Evolutionary conservation across 2,888 invertebrate genomes (phyloP), one percentile per base, ranked within the genome.

Genomic region (Petrolisthes manimaculis): DNA sequence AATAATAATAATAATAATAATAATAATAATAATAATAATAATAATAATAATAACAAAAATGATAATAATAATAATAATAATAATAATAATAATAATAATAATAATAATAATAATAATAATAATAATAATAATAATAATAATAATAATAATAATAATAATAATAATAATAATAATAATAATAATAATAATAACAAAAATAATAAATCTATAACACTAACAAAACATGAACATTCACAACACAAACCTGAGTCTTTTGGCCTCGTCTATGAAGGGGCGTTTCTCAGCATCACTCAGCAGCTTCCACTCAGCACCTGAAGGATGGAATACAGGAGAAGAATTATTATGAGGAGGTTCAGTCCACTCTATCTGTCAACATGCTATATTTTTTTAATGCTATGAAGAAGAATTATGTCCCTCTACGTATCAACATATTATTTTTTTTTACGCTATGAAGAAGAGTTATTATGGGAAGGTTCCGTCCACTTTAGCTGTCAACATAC

Each of bases 221-320:
- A 37, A 53, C 21, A 86, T 80, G 80, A 9, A 86, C 51, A 82
- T n/a, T 83, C 6, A 14, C 8, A 54, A 56, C 9, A 12, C 89
- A 79, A 81, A 91, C 90, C 91, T 91, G 5, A 91, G 78, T 61
- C 90, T 77, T 53, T 91, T 91, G 9, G 91, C 91, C 84, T 91
- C 91, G 61, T 91, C 91, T 69, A 91, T 91, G 87, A 90, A 91
- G 18, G 91, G 91, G 61, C 91, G 53, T 81, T 91, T 91, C 56
- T 91, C 91, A 5, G 89, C 83, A 18, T 91, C 91, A 21, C 61
- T 89, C 84, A 91, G 82, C 12, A 91, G 88, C 86, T 91, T 91
- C 91, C 91, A 91, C 55, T 90, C 91, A 9, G 90, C 89, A 51
- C 91, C 90, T 89, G 86, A 14, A 71, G 4, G 37, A 37, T 37